Base-by-base conservation (phyloP, 2,797 vertebrate genomes). In the Merluccius polli region DNA sequence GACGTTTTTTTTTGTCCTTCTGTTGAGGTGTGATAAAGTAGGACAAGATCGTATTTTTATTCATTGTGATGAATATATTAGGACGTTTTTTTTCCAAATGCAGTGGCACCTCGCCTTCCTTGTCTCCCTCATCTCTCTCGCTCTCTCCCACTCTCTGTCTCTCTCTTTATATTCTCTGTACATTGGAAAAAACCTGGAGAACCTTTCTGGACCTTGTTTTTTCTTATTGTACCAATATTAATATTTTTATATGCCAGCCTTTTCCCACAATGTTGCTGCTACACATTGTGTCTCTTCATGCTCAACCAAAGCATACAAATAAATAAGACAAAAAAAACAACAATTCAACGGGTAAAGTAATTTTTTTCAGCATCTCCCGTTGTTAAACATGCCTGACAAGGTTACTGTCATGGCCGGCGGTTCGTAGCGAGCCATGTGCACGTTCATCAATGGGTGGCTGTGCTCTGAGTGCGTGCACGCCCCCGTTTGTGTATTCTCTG, bases 21-120 rank as follows among this genome's bases (percentile, higher is more conserved):
- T 48, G 41, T 82, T 78, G 75, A 59, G 31, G 35, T 76, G 78
- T 75, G 80, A 78, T 81, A 69, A 74, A 83, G 33, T 59, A 71
- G 29, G 75, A 31, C 38, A 73, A 63, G 44, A 74, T 33, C 70
- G n/a, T 75, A 68, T 78, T 86, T 79, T 63, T 67, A 80, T 87
- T 83, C 71, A 71, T 74, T 70, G 67, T 18, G 32, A 63, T 75
- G 70, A 79, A 83, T 74, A 69, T 41, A 73, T 73, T 59, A 38
- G 18, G 35, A 41, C 24, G 35, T 24, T 24, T 27, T 72, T 30
- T 13, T 41, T 38, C 30, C 38, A 30, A 44, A 27, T 12, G 59
- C 59, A 65, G 59, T 65, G 59, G n/a, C 38, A 9, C 27, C n/a
- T 16, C 6, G n/a, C 21, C 33, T 29, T 32, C 31, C 27, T 63